phyloP scores from a whole-genome alignment of 1,140 invertebrate species.

The Lasioglossum albipes region DNA sequence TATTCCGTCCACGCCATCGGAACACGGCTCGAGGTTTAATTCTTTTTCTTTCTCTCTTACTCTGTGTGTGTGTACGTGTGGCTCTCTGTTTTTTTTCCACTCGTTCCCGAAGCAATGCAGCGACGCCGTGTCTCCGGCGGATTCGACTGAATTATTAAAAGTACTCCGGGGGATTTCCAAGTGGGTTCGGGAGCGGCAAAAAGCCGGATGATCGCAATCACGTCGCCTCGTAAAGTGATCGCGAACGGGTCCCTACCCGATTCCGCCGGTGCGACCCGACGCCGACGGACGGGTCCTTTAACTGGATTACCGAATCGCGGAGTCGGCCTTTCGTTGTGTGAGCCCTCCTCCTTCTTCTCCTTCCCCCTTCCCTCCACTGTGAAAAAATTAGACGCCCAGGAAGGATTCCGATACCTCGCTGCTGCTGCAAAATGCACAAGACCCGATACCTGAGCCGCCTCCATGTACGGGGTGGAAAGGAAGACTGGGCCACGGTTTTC shows the following conservation, averaged over 20 bases:
- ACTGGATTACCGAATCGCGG: slow-evolving; percentile 9
- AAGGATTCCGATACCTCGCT: not conserved
- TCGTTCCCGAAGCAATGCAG: slow-evolving; percentile 20
- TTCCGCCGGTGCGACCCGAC: slow-evolving; percentile 18
- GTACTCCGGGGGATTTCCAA: slow-evolving; percentile 50
- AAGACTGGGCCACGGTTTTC: no score
- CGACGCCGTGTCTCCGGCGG: slow-evolving; percentile 22
- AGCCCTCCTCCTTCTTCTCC: no score
- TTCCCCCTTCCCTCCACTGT: not conserved
- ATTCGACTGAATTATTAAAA: slow-evolving; percentile 52
- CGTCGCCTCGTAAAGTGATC: slow-evolving; percentile 64
- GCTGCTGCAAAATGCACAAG: slow-evolving; percentile 17
- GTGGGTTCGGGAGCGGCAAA: slow-evolving; percentile 12
- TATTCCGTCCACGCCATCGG: slow-evolving; percentile 28
- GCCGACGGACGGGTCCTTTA: not conserved
- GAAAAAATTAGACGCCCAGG: slow-evolving; percentile 13
- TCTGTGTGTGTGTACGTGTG: no score
- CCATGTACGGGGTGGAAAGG: not conserved
- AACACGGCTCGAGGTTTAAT: slow-evolving; percentile 15
- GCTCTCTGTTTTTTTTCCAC: no score
- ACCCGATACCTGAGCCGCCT: not conserved
- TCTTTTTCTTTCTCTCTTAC: no score
- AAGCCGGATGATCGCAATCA: slow-evolving; percentile 63
- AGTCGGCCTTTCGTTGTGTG: not conserved
- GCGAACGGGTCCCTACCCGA: slow-evolving; percentile 27